phyloP scores from a whole-genome alignment of 2,113 vertebrate genomes.

The Aegithalos caudatus region DNA sequence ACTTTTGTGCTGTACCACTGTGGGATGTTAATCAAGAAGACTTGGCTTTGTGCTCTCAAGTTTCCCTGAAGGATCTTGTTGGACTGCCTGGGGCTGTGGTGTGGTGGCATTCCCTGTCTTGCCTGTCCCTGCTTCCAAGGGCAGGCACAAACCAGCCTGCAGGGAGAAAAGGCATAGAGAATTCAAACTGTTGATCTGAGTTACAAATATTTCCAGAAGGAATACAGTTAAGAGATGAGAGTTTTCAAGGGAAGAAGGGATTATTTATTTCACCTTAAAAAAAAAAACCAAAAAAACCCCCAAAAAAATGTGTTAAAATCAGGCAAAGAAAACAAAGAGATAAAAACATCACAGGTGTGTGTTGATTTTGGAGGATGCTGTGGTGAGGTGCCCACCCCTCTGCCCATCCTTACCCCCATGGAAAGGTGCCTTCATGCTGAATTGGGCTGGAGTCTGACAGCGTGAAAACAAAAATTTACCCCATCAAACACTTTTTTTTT shows the following conservation, averaged over 20 bases:
- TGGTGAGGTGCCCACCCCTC: background rate
- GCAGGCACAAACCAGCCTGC: background rate
- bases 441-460: background rate
- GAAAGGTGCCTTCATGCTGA: background rate
- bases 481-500: background rate
- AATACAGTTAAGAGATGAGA: background rate
- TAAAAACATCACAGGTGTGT: fast-evolving
- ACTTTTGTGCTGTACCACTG: background rate
- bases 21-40: background rate
- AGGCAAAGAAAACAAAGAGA: background rate
- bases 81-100: background rate
- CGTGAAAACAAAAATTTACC: background rate
- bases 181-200: background rate
- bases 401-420: background rate
- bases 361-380: background rate
- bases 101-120: background rate
- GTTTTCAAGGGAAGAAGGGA: background rate
- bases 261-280: background rate
- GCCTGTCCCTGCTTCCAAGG: background rate
- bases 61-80: background rate
- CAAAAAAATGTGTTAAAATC: background rate
- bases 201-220: background rate
- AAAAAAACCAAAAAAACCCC: too few relatives aligned
- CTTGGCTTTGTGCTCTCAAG: background rate
- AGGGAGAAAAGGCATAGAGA: background rate